These are phyloP conservation scores for Dryocosmus kuriphilus DNA, from an alignment of 2,888 invertebrate genomes.

Conservation along the genomic window DNA sequence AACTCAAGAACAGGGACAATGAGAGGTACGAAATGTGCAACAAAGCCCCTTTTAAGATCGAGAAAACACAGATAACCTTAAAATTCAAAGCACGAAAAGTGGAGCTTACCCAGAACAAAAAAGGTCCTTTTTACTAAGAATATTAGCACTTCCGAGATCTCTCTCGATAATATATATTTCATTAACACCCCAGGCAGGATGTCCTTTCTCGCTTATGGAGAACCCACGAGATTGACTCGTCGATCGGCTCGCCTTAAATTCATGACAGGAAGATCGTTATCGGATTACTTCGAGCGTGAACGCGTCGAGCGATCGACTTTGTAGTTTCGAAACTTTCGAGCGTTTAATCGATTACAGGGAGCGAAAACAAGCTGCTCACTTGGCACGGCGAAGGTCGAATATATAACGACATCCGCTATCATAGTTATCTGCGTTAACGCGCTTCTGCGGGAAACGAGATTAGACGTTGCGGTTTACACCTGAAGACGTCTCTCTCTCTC, in stretches of 20 bases:
- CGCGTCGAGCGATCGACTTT: slow-evolving; percentile 9
- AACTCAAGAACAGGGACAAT: not conserved
- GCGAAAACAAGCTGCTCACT: slow-evolving; percentile 20
- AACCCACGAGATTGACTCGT: slow-evolving; percentile 10
- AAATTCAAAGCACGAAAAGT: not conserved
- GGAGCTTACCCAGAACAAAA: not conserved
- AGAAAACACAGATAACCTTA: not conserved
- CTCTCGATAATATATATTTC: not conserved
- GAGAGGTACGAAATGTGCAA: too few relatives aligned
- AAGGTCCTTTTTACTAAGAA: not conserved
- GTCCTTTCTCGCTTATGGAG: not conserved
- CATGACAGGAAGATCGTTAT: slow-evolving; percentile 28
- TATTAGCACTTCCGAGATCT: not conserved
- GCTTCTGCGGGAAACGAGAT: slow-evolving; percentile 6
- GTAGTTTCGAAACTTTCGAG: slow-evolving; percentile 26
- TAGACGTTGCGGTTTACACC: slow-evolving; percentile 13
- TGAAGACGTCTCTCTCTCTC: slow-evolving; percentile 14
- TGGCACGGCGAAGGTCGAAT: slow-evolving; percentile 1
- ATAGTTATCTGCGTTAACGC: slow-evolving; percentile 23
- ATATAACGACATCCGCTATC: slow-evolving; percentile 19
- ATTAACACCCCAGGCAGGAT: not conserved
- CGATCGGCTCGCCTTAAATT: slow-evolving; percentile 12
- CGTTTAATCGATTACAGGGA: slow-evolving; percentile 24
- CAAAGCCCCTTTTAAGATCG: not conserved
- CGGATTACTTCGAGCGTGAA: slow-evolving; percentile 17